phyloP scores from a whole-genome alignment of 2,113 vertebrate species.

The Salvator merianae region DNA sequence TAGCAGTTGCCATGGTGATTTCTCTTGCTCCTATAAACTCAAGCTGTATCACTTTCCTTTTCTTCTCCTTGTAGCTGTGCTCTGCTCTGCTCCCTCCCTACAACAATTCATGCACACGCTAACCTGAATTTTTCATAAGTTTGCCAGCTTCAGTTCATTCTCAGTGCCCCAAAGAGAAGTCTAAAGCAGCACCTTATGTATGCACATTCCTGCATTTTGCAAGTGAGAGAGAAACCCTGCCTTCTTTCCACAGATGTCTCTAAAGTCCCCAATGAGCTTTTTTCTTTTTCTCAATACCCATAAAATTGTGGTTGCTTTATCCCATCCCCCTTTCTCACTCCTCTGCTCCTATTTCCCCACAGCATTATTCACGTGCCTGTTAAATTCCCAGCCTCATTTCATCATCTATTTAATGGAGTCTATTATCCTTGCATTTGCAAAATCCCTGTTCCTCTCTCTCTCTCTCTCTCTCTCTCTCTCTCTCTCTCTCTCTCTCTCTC shows the following conservation, averaged over 20 bases:
- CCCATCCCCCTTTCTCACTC: too few relatives aligned
- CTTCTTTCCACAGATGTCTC: background rate
- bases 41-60: conserved; percentile 3
- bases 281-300: background rate
- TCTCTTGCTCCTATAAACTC: conserved; percentile 19
- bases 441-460: background rate
- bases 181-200: too few relatives aligned
- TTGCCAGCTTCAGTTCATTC: background rate
- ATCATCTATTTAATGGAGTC: background rate
- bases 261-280: too few relatives aligned
- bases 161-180: too few relatives aligned
- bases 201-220: background rate
- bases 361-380: background rate
- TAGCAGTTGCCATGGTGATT: conserved; percentile 51
- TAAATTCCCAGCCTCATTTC: background rate
- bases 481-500: background rate
- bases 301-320: background rate
- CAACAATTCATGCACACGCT: too few relatives aligned
- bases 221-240: background rate
- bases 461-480: background rate
- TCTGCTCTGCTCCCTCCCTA: background rate
- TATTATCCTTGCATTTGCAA: background rate
- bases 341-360: background rate
- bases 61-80: background rate
- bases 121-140: too few relatives aligned